Evolutionary conservation across 2,797 vertebrate species (phyloP).

Genomic region (Buceros bicornis): DNA sequence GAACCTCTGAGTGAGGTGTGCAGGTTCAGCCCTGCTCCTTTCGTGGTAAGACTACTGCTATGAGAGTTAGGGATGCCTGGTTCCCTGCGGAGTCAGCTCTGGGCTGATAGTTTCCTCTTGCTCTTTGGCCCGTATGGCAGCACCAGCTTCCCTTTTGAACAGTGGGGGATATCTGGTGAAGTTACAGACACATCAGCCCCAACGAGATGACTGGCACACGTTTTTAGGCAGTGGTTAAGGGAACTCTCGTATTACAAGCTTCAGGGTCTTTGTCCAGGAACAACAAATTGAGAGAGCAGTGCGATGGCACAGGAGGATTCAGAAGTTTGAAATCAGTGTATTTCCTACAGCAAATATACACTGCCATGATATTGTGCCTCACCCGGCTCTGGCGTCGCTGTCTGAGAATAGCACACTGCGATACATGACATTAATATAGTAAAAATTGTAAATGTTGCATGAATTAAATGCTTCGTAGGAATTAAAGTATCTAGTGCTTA

Average conservation of each 20-base stretch:
- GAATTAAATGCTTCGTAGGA: neutral
- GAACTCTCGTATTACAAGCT: neutral
- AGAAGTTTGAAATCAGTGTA: neutral
- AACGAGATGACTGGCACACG: neutral
- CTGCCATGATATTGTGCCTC: neutral
- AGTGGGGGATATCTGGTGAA: neutral
- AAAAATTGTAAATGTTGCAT: neutral
- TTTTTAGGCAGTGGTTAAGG: neutral
- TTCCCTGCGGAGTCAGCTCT: neutral
- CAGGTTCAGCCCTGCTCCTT: neutral
- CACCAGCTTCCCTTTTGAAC: neutral
- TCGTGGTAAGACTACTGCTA: neutral
- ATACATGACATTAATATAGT: neutral
- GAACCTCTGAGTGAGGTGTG: neutral
- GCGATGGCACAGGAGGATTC: neutral
- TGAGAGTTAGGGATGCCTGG: neutral
- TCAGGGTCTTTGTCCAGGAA: neutral
- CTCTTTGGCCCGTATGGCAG: neutral
- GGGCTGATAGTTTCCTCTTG: neutral
- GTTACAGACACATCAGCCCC: neutral
- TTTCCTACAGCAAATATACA: neutral
- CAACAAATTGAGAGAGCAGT: neutral
- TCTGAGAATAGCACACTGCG: neutral
- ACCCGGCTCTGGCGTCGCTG: neutral
- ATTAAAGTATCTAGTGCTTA: neutral